Evolutionary conservation across 2,888 invertebrate genomes (phyloP).

Genomic region (Euplexia lucipara): DNA sequence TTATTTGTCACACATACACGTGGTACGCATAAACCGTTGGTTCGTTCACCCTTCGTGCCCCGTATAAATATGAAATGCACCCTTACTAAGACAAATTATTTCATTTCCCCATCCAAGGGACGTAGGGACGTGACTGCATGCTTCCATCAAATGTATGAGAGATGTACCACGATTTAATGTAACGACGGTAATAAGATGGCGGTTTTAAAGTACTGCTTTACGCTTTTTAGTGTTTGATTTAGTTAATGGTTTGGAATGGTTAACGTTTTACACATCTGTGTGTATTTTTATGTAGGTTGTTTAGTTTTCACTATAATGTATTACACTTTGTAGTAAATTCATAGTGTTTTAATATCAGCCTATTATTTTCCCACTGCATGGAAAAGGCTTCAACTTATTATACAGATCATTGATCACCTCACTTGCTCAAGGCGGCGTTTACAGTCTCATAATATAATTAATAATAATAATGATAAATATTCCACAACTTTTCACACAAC

Average conservation of each 20-base stretch:
- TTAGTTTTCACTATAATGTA: slow-evolving; percentile 5
- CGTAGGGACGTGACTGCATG: slow-evolving; percentile 84
- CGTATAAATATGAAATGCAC: slow-evolving; percentile 89
- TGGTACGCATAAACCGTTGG: slow-evolving; percentile 70
- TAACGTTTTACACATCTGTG: slow-evolving; percentile 48
- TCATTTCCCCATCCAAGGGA: slow-evolving; percentile 89
- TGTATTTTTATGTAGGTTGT: slow-evolving; percentile 3
- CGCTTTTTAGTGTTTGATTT: slow-evolving; percentile 56
- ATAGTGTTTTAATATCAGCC: too few relatives aligned
- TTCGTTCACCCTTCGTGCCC: slow-evolving; percentile 82
- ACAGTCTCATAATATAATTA: too few relatives aligned
- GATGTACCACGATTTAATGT: slow-evolving; percentile 81
- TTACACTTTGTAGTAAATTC: not conserved
- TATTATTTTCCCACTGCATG: too few relatives aligned
- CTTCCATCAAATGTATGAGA: slow-evolving; percentile 80
- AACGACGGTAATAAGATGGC: slow-evolving; percentile 76
- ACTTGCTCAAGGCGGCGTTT: too few relatives aligned
- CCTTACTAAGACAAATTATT: slow-evolving; percentile 90
- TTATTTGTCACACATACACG: slow-evolving; percentile 66
- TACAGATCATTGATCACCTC: too few relatives aligned
- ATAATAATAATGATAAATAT: too few relatives aligned
- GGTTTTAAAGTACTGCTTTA: slow-evolving; percentile 63
- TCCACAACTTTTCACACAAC: too few relatives aligned
- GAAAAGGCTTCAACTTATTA: too few relatives aligned
- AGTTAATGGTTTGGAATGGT: slow-evolving; percentile 43